Evolutionary conservation across 1,140 invertebrate species (phyloP), one percentile per base, ranked within the genome.

Genomic region (Zaprionus vittiger): DNA sequence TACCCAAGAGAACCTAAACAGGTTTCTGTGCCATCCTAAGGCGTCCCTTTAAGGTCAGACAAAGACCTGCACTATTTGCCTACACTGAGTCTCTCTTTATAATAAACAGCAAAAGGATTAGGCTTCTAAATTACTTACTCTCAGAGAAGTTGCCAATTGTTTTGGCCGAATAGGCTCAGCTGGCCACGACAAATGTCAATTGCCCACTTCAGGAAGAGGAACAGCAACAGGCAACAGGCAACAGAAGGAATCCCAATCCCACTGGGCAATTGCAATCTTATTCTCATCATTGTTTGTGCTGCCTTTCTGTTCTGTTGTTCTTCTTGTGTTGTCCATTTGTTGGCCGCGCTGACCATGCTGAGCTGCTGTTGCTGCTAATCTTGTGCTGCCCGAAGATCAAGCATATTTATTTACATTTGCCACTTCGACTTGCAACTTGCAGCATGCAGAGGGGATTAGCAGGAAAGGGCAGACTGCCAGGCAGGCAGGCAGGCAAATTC

Each of bases 401-500:
- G n/a, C 41, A 44, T 74, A 71, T 71, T 71, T 75, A 59, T 75
- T 75, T 70, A 75, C 67, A 38, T 71, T 71, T 75, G 73, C 31
- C 73, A 75, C 73, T 71, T 75, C 67, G 47, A 47, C 5, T 59
- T 37, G 22, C 37, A 49, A 49, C 22, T 4, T 15, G 28, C 2
- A 24, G 14, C 6, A 38, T 9, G 41, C 15, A 12, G 15, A n/a
- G 38, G 4, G 66, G 62, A 60, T 73, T 69, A 69, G 49, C 52
- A 56, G 37, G 26, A 44, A 61, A 37, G 28, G 65, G 65, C 31
- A 41, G 64, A 49, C 37, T 11, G 17, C 9, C 11, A 22, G 47
- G 44, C 44, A 20, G 9, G 44, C 44, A 47, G 14, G 38, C 38
- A 2, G 28, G 56, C 28, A 38, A 69, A 74, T 57, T n/a, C 44